Evolutionary conservation across 2,888 invertebrate genomes (phyloP).

Genomic region (Himalopsyche tibetana): DNA sequence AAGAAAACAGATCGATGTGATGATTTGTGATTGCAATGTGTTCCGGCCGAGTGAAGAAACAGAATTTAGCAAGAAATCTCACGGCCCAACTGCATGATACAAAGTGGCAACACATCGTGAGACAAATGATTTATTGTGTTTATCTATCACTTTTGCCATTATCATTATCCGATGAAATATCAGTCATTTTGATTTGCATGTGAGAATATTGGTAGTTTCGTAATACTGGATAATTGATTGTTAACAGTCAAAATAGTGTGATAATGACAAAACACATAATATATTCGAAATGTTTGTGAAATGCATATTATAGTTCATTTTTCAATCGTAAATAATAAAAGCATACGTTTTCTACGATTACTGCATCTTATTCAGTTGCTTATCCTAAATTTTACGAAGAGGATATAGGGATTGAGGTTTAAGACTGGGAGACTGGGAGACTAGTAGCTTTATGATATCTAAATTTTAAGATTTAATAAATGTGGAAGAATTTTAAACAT

Average conservation of each 20-base stretch:
- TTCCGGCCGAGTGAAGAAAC: conserved; percentile 40
- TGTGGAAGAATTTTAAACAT: too few relatives aligned
- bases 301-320: too few relatives aligned
- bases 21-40: conserved; percentile 46
- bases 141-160: conserved; percentile 10
- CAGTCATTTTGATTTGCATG: conserved; percentile 10
- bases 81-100: conserved; percentile 23
- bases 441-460: too few relatives aligned
- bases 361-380: too few relatives aligned
- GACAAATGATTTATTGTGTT: conserved; percentile 32
- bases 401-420: too few relatives aligned
- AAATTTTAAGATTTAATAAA: too few relatives aligned
- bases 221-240: neutral
- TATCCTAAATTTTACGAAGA: too few relatives aligned
- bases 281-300: too few relatives aligned
- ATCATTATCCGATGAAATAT: conserved; percentile 29
- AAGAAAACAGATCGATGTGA: conserved; percentile 44
- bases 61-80: conserved; percentile 35
- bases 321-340: too few relatives aligned
- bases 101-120: conserved; percentile 42
- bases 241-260: neutral
- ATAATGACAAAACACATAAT: too few relatives aligned
- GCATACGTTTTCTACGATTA: too few relatives aligned
- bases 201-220: neutral
- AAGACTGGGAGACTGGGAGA: too few relatives aligned